Conservation (phyloP, 2,888 invertebrate species). For the Drosophila hamatofila region DNA sequence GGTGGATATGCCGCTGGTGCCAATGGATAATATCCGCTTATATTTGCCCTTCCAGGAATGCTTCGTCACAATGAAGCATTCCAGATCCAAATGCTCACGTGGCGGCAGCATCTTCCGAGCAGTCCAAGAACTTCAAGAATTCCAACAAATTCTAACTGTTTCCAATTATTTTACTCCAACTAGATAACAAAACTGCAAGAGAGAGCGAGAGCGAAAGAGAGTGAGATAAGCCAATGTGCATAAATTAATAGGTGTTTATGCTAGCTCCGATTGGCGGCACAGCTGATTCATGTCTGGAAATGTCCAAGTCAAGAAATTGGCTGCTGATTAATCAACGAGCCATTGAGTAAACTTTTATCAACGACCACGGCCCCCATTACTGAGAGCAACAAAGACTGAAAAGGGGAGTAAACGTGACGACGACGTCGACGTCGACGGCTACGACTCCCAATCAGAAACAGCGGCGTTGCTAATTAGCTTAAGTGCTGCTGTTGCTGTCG, state of each 20-base stretch:
- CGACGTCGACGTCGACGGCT: slow-evolving; percentile 45
- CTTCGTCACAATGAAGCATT: slow-evolving; percentile 98
- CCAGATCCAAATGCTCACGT: slow-evolving; percentile 97
- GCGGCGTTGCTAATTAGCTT: slow-evolving; percentile 54
- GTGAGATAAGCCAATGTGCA: neutral
- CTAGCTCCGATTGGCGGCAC: slow-evolving; percentile 3
- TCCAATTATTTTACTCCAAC: slow-evolving; percentile 42
- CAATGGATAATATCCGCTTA: slow-evolving; percentile 98
- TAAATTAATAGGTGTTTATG: neutral
- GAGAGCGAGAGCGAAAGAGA: neutral
- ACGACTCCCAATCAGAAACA: slow-evolving; percentile 51
- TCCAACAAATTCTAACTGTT: slow-evolving; percentile 18
- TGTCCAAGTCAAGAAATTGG: slow-evolving; percentile 30
- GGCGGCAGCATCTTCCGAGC: slow-evolving; percentile 78
- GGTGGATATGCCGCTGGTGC: slow-evolving; percentile 97
- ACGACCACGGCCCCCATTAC: slow-evolving; percentile 47
- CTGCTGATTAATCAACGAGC: slow-evolving; percentile 64
- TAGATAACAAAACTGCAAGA: slow-evolving; percentile 50
- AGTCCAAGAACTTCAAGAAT: neutral
- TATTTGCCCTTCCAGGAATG: slow-evolving; percentile 99
- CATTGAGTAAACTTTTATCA: slow-evolving; percentile 53
- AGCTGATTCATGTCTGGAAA: slow-evolving; percentile 14
- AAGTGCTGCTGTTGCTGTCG: slow-evolving; percentile 19
- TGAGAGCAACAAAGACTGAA: slow-evolving; percentile 64
- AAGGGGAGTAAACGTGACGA: slow-evolving; percentile 74